Evolutionary conservation across 2,888 invertebrate species (phyloP).

Genomic region (Agrotis puta): DNA sequence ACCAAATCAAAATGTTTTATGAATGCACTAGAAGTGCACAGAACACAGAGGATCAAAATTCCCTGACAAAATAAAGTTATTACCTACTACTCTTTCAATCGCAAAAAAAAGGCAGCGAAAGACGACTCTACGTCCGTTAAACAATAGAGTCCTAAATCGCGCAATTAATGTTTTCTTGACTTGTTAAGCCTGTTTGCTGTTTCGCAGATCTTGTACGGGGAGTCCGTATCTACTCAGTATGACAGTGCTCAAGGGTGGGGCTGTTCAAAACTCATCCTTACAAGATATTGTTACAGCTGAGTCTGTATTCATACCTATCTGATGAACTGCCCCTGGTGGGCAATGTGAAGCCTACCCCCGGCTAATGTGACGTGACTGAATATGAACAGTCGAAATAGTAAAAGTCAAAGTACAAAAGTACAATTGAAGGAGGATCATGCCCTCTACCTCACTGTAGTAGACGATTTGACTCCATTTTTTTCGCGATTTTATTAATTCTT

Average conservation of each 20-base stretch:
- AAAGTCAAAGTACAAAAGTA: conserved; percentile 7
- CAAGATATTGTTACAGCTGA: conserved; percentile 2
- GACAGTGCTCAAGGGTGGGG: conserved; percentile 17
- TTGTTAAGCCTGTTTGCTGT: not conserved
- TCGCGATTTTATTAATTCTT: no score
- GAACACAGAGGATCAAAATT: no score
- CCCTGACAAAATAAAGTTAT: no score
- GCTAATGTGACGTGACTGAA: conserved; percentile 4
- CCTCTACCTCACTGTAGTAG: conserved; percentile 37
- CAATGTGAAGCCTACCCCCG: not conserved
- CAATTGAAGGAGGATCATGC: not conserved
- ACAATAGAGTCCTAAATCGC: conserved; percentile 37
- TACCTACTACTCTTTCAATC: no score
- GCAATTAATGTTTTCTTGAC: conserved; percentile 29
- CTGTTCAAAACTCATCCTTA: conserved; percentile 19
- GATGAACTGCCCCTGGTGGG: not conserved
- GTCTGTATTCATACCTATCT: no score
- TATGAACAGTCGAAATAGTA: not conserved
- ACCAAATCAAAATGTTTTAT: no score
- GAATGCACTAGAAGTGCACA: no score
- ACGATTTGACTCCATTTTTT: conserved; percentile 34
- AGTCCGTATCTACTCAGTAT: conserved; percentile 49
- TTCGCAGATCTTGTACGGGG: fast-evolving
- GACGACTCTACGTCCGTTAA: not conserved
- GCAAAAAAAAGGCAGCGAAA: no score